Base-by-base conservation (phyloP, 1,140 invertebrate species). In the Leptonema lineaticorne region DNA sequence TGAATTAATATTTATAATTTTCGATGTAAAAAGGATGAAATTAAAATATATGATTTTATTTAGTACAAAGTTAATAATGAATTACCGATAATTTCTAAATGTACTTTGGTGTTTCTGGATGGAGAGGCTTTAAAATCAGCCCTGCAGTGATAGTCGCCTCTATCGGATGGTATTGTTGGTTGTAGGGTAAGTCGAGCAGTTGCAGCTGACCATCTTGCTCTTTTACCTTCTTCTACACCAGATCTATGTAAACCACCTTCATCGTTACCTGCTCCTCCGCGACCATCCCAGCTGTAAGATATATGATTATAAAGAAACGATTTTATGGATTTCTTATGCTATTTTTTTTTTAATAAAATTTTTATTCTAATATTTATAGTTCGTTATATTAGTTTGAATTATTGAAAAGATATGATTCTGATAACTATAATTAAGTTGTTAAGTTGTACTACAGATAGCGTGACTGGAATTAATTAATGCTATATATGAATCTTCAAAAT, bases 91-190 rank as follows among this genome's bases (percentile, higher is more conserved):
- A 73, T 33, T 50, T 73, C 64, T 9, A 73, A 56, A 29, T 53
- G 66, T 22, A 73, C 60, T 16, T 58, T 59, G 20, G 71, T 73
- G 59, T 68, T 73, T 28, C 71, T 67, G 0, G 71, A 69, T n/a
- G 71, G 71, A 4, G 71, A 69, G 11, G 71, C 58, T 8, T 59
- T 27, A 33, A 73, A 73, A 22, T 73, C 71, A 7, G 71, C 71
- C 18, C 71, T 18, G 62, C 71, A 73, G 6, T 63, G 37, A 41
- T 73, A 73, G 33, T 73, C 71, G 3, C 68, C 71, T 4, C 71
- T 58, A 29, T 73, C 71, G 4, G 30, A 24, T 8, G 71, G 33
- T 8, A 9, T 48, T 3, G 71, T 57, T 9, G 68, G 68, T 14
- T 68, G 50, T 28, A 73, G 62, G 9, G 65, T 33, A 2, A 73